A percentile compares a stretch with the other conserved stretches of the same genome.
These are phyloP conservation scores for Pammene aurita DNA, from an alignment of 2,888 invertebrate genomes.

Conservation along the genomic window DNA sequence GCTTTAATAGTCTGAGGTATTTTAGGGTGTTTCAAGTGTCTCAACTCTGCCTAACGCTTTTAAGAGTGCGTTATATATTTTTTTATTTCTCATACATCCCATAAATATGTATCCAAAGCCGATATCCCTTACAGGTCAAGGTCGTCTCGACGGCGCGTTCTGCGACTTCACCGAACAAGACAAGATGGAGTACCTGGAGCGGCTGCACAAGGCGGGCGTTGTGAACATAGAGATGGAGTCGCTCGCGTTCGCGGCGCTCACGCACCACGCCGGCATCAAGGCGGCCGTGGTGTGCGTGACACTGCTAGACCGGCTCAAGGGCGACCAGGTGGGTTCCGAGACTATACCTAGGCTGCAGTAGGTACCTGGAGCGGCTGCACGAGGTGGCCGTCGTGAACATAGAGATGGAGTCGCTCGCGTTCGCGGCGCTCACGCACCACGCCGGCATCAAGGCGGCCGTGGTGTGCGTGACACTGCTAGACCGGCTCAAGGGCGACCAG, in stretches of 20 bases:
- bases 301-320: slow-evolving; percentile 94
- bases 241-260: slow-evolving; percentile 95
- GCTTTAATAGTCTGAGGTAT: too few species aligned
- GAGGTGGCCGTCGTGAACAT: slow-evolving; percentile 95
- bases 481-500: slow-evolving; percentile 97
- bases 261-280: slow-evolving; percentile 95
- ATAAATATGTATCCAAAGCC: too few species aligned
- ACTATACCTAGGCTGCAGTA: slow-evolving; percentile 83
- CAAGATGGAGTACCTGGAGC: slow-evolving; percentile 93
- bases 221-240: slow-evolving; percentile 99
- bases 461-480: slow-evolving; percentile 95
- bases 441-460: slow-evolving; percentile 97
- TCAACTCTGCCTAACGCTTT: too few species aligned
- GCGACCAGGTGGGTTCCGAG: slow-evolving; percentile 90
- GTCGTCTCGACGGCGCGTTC: slow-evolving; percentile 97
- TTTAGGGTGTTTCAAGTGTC: too few species aligned
- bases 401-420: slow-evolving; percentile 98
- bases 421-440: slow-evolving; percentile 96
- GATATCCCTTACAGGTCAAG: slow-evolving; percentile 89
- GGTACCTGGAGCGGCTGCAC: slow-evolving; percentile 89
- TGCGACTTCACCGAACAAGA: slow-evolving; percentile 96
- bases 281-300: slow-evolving; percentile 98
- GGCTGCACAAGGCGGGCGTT: slow-evolving; percentile 90
- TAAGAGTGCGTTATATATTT: too few species aligned
- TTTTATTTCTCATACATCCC: too few species aligned